Percentiles rank a stretch among this genome's conserved stretches.
Evolutionary conservation across 1,140 invertebrate species (phyloP).

Genomic region (Hormaphis cornu): DNA sequence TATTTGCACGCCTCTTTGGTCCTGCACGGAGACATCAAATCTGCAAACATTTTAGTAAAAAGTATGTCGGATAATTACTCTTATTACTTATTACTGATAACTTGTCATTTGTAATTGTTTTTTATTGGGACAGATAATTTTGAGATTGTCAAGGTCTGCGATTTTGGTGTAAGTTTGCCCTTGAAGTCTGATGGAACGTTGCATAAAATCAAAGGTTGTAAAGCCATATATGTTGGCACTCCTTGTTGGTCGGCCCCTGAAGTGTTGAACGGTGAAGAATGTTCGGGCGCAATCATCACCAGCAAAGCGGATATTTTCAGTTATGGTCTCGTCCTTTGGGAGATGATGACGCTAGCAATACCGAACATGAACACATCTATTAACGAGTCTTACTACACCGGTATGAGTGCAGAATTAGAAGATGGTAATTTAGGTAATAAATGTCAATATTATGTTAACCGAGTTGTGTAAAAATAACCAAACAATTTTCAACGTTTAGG

Average conservation of each 20-base stretch:
- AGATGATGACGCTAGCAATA: slow-evolving; percentile 62
- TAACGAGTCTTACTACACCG: neutral
- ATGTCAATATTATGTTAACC: no score
- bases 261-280: slow-evolving; percentile 47
- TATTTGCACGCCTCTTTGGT: slow-evolving; percentile 65
- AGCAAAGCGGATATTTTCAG: slow-evolving; percentile 70
- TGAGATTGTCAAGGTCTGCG: slow-evolving; percentile 66
- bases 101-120: neutral
- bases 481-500: slow-evolving; percentile 31
- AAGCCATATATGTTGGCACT: slow-evolving; percentile 47
- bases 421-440: slow-evolving; percentile 14
- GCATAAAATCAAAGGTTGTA: slow-evolving; percentile 45
- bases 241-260: slow-evolving; percentile 65
- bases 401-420: slow-evolving; percentile 7
- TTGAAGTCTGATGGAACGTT: slow-evolving; percentile 52
- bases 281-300: slow-evolving; percentile 47
- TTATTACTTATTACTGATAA: no score
- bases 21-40: slow-evolving; percentile 77
- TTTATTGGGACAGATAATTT: slow-evolving; percentile 56
- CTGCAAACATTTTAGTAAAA: slow-evolving; percentile 61
- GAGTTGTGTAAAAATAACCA: neutral
- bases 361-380: slow-evolving; percentile 47
- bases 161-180: slow-evolving; percentile 70
- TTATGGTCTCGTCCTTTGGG: slow-evolving; percentile 66
- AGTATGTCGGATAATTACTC: slow-evolving; percentile 34